Evolutionary conservation across 35 echinoderm and acorn worm species (phyloP).

Genomic region (Holothuria glaberrima): DNA sequence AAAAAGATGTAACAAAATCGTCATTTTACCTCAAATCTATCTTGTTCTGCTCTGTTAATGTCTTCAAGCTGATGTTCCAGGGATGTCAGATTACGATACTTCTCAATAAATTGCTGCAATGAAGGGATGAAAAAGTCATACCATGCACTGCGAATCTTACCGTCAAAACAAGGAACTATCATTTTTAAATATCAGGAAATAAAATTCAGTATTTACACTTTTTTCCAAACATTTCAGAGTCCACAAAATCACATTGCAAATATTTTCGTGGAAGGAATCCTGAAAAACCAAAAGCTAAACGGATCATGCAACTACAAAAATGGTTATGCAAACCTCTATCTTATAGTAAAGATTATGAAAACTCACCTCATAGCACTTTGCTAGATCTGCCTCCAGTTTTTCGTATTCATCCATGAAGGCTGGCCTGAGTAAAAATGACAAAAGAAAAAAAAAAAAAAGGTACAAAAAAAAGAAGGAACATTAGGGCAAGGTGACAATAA

Average conservation of each 20-base stretch:
- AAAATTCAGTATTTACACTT: too few relatives aligned
- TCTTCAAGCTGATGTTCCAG: slow-evolving; percentile 94
- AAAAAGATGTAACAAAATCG: too few relatives aligned
- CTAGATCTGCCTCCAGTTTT: slow-evolving; percentile 84
- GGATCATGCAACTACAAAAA: neutral
- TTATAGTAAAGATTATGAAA: neutral
- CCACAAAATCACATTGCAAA: too few relatives aligned
- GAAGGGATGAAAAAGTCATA: neutral
- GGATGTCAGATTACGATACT: slow-evolving; percentile 86
- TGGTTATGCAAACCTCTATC: neutral
- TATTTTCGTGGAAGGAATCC: too few relatives aligned
- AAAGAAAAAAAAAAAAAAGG: neutral
- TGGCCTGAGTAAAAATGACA: slow-evolving; percentile 54
- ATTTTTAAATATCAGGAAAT: too few relatives aligned
- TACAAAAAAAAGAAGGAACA: too few relatives aligned
- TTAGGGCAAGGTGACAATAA: too few relatives aligned
- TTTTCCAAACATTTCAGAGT: too few relatives aligned
- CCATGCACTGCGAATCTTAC: too few relatives aligned
- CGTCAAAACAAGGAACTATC: too few relatives aligned
- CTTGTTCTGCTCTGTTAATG: slow-evolving; percentile 89
- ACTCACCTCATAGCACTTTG: slow-evolving; percentile 86
- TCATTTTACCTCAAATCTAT: slow-evolving; percentile 99
- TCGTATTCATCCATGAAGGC: slow-evolving; percentile 99
- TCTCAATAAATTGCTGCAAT: slow-evolving; percentile 84
- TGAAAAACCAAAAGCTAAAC: too few relatives aligned